A percentile compares a stretch with the other conserved stretches of the same genome.
Evolutionary conservation across 2,888 invertebrate species (phyloP).

Genomic region (Eupithecia tripunctaria): DNA sequence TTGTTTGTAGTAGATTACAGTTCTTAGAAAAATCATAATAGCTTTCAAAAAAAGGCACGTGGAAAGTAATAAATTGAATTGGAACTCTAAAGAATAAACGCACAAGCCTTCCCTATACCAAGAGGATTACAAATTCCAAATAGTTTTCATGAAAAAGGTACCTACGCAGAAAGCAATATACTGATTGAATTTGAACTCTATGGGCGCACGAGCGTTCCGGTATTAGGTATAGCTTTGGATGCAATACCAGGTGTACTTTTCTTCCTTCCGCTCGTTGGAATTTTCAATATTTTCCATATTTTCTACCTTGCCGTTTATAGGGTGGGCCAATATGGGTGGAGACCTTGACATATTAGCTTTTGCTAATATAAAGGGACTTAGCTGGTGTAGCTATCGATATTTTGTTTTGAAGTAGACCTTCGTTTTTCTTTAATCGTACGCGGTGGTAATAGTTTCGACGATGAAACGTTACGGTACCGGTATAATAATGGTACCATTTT

Average conservation of each 20-base stretch:
- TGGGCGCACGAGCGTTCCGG: neutral
- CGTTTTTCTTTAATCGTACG: no score
- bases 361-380: neutral
- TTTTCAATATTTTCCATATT: constrained; percentile 6
- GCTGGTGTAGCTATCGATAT: no score
- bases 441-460: no score
- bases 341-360: neutral
- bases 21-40: no score
- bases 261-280: neutral
- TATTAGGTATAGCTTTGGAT: neutral
- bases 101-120: neutral
- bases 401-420: no score
- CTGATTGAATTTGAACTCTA: neutral
- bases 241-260: neutral
- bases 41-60: no score
- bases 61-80: neutral
- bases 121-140: neutral
- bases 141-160: no score
- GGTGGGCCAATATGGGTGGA: neutral
- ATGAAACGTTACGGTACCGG: no score
- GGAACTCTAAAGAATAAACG: neutral
- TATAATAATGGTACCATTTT: no score
- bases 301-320: neutral
- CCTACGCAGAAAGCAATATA: neutral
- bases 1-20: neutral